These are phyloP conservation scores for Larimichthys crocea DNA, from an alignment of 2,113 vertebrate genomes.

Conservation along the genomic window DNA sequence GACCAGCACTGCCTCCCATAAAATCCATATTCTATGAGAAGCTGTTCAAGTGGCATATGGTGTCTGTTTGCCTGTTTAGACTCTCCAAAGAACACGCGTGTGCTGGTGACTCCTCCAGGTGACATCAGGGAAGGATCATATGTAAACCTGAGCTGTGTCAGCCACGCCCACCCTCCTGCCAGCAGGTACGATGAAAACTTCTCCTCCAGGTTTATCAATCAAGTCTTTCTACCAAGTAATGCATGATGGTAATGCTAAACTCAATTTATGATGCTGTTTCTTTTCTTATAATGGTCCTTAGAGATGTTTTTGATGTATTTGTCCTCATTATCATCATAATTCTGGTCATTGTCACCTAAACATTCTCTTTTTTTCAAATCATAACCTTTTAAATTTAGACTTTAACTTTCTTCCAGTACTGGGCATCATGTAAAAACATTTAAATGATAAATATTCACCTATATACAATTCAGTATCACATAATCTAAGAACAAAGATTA, in stretches of 20 bases:
- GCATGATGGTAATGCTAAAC: not conserved
- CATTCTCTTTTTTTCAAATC: not conserved
- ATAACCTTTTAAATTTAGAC: not conserved
- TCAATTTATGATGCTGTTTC: not conserved
- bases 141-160: constrained; percentile 81
- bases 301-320: not conserved
- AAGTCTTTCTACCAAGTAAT: not conserved
- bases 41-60: not conserved
- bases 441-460: not conserved
- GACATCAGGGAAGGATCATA: constrained; percentile 82
- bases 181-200: constrained; percentile 56
- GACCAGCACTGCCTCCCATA: not conserved
- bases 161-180: constrained; percentile 76
- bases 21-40: not conserved
- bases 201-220: not conserved
- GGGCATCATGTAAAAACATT: not conserved
- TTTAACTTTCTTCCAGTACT: not conserved
- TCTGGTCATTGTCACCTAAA: not conserved
- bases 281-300: not conserved
- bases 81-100: constrained; percentile 80
- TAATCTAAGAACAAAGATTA: not conserved
- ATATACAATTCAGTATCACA: not conserved
- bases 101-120: constrained; percentile 73
- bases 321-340: not conserved
- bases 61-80: constrained; percentile 59